Conservation (phyloP, 2,797 vertebrate species). For the Poeciliopsis turneri region DNA sequence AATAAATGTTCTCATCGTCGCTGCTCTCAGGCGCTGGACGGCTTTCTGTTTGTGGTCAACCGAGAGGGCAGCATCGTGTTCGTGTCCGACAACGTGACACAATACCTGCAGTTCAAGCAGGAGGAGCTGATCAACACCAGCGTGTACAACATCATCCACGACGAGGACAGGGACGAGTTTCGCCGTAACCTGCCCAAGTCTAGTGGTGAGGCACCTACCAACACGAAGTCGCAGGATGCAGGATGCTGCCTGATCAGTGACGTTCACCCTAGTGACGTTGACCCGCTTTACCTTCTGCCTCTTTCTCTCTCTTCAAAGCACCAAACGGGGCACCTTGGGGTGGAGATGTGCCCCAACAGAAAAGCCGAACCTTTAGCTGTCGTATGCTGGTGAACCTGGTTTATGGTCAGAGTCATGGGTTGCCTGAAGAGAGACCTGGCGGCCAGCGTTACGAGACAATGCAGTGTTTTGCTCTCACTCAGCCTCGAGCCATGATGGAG, state of each 20-base stretch:
- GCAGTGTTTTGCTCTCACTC: slow-evolving; percentile 98
- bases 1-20: not conserved
- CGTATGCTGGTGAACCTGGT: slow-evolving; percentile 92
- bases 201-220: slow-evolving; percentile 78
- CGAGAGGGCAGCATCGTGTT: slow-evolving; percentile 97
- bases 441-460: slow-evolving; percentile 94
- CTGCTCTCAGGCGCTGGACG: slow-evolving; percentile 89
- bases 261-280: not conserved
- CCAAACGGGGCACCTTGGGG: slow-evolving; percentile 92
- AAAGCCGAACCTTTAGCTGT: slow-evolving; percentile 97
- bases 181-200: slow-evolving; percentile 96
- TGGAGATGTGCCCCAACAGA: slow-evolving; percentile 90
- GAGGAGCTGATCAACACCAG: slow-evolving; percentile 97
- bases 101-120: slow-evolving; percentile 97
- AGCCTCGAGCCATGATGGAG: slow-evolving; percentile 97
- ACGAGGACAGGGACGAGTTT: slow-evolving; percentile 94
- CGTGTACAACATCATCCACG: slow-evolving; percentile 95
- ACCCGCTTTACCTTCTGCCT: not conserved
- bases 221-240: not conserved
- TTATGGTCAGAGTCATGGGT: slow-evolving; percentile 79
- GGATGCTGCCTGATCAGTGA: not conserved
- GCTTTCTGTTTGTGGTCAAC: slow-evolving; percentile 98
- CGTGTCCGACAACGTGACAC: slow-evolving; percentile 98
- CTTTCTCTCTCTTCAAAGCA: slow-evolving; percentile 41
- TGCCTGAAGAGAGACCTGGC: slow-evolving; percentile 85